phyloP scores from a whole-genome alignment of 2,888 invertebrate genomes.

The Euplagia quadripunctaria region DNA sequence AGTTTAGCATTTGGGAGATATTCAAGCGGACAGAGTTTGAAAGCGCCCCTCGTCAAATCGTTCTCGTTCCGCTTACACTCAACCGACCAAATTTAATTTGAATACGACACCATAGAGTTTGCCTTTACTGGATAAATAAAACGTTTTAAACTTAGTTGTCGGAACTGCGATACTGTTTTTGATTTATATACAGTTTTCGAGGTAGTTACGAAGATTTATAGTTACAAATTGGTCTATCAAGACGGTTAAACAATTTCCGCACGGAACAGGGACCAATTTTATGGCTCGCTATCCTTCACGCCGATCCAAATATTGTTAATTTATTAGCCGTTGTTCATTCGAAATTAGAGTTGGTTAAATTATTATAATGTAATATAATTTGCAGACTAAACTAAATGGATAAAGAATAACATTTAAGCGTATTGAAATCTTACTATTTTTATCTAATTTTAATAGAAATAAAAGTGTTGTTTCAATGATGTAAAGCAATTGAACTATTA shows the following conservation, averaged over 20 bases:
- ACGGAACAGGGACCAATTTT: conserved; percentile 50
- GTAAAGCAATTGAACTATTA: neutral
- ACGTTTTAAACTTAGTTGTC: conserved; percentile 41
- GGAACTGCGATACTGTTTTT: conserved; percentile 34
- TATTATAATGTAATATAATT: conserved; percentile 16
- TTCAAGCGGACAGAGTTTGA: conserved; percentile 41
- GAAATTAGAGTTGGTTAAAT: conserved; percentile 30
- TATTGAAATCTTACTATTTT: neutral
- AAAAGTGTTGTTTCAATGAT: neutral
- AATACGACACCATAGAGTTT: conserved; percentile 33
- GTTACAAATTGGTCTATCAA: conserved; percentile 56
- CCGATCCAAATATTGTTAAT: conserved; percentile 39
- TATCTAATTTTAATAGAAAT: neutral
- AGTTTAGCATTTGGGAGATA: conserved; percentile 52
- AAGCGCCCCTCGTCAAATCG: conserved; percentile 57
- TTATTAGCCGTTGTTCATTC: conserved; percentile 22
- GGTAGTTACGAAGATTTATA: conserved; percentile 47
- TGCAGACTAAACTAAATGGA: neutral
- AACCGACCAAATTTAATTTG: conserved; percentile 60
- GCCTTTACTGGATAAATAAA: conserved; percentile 36
- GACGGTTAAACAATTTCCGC: conserved; percentile 50
- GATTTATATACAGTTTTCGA: conserved; percentile 49
- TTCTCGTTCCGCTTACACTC: conserved; percentile 35
- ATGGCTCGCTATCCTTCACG: conserved; percentile 37
- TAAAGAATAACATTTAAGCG: neutral